Evolutionary conservation across 2,113 vertebrate species (phyloP).

Genomic region (Peromyscus leucopus): DNA sequence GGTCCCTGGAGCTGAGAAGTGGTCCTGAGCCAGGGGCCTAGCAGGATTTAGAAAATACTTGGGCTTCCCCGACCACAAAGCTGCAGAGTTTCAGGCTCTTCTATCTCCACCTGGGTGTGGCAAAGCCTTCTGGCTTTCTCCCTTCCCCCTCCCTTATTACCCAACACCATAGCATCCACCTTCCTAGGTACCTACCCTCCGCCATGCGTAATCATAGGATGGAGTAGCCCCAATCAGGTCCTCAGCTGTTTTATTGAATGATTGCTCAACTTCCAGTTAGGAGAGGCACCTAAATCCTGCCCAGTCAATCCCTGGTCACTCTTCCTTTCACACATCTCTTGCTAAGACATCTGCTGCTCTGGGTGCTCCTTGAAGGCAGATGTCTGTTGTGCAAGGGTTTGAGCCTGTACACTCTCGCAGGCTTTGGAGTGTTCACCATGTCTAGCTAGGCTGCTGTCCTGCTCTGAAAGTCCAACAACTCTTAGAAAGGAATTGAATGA

Average conservation of each 20-base stretch:
- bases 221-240: neutral
- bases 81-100: neutral
- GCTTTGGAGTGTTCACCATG: neutral
- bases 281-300: neutral
- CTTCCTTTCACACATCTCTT: neutral
- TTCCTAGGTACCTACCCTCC: neutral
- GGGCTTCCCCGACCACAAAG: neutral
- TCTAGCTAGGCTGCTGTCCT: neutral
- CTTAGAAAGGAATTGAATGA: neutral
- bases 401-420: too few species aligned
- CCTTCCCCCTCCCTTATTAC: neutral
- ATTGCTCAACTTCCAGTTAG: neutral
- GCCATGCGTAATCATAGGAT: fast-evolving
- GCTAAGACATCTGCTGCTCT: neutral
- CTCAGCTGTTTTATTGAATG: fast-evolving
- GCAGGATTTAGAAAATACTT: neutral
- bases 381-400: neutral
- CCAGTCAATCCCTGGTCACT: neutral
- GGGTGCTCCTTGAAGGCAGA: neutral
- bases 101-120: neutral
- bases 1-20: neutral
- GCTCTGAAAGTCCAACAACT: neutral
- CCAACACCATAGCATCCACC: too few species aligned
- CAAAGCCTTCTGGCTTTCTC: neutral
- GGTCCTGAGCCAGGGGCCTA: neutral